Base-by-base conservation (phyloP, 2,113 vertebrate species). In the Gallinago undulata region DNA sequence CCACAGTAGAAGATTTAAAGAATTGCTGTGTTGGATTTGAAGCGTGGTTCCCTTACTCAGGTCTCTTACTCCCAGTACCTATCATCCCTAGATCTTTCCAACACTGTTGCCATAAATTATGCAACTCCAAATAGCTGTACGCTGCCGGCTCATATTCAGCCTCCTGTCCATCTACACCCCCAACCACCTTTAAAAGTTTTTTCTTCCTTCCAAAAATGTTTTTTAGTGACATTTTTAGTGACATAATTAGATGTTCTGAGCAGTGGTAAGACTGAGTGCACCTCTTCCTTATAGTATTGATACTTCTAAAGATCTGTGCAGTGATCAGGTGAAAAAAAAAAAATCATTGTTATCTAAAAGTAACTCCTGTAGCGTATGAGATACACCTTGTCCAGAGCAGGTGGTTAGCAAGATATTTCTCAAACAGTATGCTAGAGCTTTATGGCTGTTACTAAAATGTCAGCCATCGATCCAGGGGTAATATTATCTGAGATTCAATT, bases 401-500 rank as follows among this genome's bases (percentile, higher is more conserved):
- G 23, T 4, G 5, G 4, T 62, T 83, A 68, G 81, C 21, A 63
- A 37, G 8, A 5, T 59, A 67, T 68, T 92, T 90, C 31, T 88
- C 76, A 51, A 53, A 30, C 18, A 57, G 27, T 19, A 16, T 94
- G 56, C 47, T 85, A n/a, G n/a, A 47, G 14, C 67, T 92, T 83
- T 90, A 80, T 68, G 41, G 16, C 48, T 94, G 86, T 81, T 51
- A 59, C 73, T 81, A 68, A 93, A 95, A 92, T 72, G 69, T 84
- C 76, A 94, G 1, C 80, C 31, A 84, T 59, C 94, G 89, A 95
- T 92, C 83, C 86, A 70, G 41, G 35, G 30, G 51, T 72, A 56
- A n/a, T 86, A 92, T 72, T 81, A 78, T 84, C 81, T 81, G 77
- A 81, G 60, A 87, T 94, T 89, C 84, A 87, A 75, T 94, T 94